Conservation (phyloP, 2,113 vertebrate genomes). For the Hylia prasina region DNA sequence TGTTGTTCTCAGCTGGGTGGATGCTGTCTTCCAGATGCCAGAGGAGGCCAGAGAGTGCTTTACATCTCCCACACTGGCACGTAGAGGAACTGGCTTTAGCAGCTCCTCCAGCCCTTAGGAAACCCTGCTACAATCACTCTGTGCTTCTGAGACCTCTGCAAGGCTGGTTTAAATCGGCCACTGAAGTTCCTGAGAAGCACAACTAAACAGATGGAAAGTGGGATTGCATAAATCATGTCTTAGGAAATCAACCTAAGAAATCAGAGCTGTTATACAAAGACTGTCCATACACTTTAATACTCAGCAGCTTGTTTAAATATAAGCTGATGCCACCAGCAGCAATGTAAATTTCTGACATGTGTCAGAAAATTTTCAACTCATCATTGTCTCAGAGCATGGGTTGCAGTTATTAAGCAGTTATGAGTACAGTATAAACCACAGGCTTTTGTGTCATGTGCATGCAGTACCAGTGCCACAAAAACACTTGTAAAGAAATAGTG, state of each 20-base stretch:
- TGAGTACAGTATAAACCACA: neutral
- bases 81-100: neutral
- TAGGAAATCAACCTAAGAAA: conserved; percentile 22
- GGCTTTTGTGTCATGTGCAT: neutral
- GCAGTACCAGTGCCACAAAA: neutral
- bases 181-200: conserved; percentile 28
- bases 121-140: neutral
- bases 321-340: neutral
- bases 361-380: neutral
- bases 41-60: neutral
- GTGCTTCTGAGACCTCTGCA: conserved; percentile 4
- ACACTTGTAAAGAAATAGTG: neutral
- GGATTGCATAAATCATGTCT: conserved; percentile 47
- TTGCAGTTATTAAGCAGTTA: neutral
- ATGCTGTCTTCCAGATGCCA: neutral
- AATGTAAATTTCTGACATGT: neutral
- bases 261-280: conserved; percentile 41
- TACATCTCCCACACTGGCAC: neutral
- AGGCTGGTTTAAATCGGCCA: neutral
- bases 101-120: neutral
- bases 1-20: neutral
- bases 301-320: conserved; percentile 5
- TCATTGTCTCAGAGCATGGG: neutral
- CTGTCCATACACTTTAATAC: neutral
- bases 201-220: conserved; percentile 63